A percentile compares a stretch with the other conserved stretches of the same genome.
phyloP scores from a whole-genome alignment of 2,888 invertebrate species.

The Ectemnius continuus region DNA sequence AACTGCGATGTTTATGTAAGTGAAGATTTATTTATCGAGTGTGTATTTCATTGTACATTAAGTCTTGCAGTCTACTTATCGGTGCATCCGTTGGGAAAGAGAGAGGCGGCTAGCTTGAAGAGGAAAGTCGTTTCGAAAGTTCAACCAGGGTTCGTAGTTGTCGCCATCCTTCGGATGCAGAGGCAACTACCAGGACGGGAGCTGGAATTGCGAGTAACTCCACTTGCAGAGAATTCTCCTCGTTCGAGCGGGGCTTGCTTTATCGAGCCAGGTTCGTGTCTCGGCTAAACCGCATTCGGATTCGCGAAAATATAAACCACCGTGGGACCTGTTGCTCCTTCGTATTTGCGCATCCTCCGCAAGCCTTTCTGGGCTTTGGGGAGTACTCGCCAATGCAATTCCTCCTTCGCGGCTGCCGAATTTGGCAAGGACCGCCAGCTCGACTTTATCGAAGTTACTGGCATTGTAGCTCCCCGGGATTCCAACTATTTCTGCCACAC shows the following conservation, averaged over 20 bases:
- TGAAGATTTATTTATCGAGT: no score
- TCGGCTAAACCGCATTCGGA: conserved; percentile 35
- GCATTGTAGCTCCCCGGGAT: no score
- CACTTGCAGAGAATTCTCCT: conserved; percentile 27
- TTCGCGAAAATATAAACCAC: conserved; percentile 38
- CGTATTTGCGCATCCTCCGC: conserved; percentile 30
- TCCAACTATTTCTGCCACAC: no score
- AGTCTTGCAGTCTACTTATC: neutral
- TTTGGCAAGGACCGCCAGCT: neutral
- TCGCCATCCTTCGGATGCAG: conserved; percentile 56
- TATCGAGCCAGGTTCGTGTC: conserved; percentile 55
- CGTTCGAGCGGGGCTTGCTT: neutral
- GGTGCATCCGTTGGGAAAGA: neutral
- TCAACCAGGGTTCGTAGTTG: conserved; percentile 38
- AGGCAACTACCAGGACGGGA: conserved; percentile 37
- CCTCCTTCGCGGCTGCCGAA: conserved; percentile 2
- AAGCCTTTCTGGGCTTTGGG: neutral
- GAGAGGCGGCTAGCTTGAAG: conserved; percentile 10
- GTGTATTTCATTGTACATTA: no score
- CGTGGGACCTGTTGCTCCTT: conserved; percentile 50
- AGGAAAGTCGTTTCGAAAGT: conserved; percentile 28
- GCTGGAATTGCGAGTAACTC: conserved; percentile 34
- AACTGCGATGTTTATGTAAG: no score
- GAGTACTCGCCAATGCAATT: conserved; percentile 16
- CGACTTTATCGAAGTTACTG: no score